Evolutionary conservation across 2,797 vertebrate species (phyloP).

Genomic region (Alca torda): DNA sequence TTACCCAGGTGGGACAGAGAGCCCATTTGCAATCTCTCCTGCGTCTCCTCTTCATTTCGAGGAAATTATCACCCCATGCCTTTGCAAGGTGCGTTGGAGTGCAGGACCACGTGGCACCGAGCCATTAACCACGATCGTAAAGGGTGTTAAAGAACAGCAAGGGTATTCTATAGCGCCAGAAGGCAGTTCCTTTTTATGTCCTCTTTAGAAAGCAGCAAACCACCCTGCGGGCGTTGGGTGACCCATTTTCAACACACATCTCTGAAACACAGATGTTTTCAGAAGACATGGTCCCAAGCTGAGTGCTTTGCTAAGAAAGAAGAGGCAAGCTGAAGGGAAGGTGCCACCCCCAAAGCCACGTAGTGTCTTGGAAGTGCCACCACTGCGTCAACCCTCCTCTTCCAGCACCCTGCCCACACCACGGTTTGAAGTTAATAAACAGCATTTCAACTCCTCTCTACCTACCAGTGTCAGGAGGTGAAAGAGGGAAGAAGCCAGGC

Average conservation of each 20-base stretch:
- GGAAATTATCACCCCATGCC: background rate
- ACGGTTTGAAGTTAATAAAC: background rate
- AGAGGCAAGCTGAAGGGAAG: background rate
- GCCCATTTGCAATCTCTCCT: background rate
- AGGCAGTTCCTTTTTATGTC: background rate
- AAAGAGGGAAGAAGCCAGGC: background rate
- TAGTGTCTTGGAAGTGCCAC: background rate
- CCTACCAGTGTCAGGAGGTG: background rate
- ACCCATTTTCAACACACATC: background rate
- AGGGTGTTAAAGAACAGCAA: background rate
- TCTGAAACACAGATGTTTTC: background rate
- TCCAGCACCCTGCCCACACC: background rate
- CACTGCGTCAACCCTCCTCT: background rate
- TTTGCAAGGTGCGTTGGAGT: too few relatives aligned
- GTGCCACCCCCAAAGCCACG: background rate
- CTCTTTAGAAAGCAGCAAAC: background rate
- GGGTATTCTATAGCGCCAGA: background rate
- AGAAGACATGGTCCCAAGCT: background rate
- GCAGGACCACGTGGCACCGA: background rate
- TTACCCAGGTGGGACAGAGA: background rate
- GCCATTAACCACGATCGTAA: background rate
- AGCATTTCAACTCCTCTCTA: background rate
- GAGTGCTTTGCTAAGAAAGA: background rate
- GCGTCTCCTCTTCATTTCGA: background rate
- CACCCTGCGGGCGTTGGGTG: background rate